These are phyloP conservation scores for Brevimyrus niger DNA, from an alignment of 2,113 vertebrate species.

Conservation along the genomic window DNA sequence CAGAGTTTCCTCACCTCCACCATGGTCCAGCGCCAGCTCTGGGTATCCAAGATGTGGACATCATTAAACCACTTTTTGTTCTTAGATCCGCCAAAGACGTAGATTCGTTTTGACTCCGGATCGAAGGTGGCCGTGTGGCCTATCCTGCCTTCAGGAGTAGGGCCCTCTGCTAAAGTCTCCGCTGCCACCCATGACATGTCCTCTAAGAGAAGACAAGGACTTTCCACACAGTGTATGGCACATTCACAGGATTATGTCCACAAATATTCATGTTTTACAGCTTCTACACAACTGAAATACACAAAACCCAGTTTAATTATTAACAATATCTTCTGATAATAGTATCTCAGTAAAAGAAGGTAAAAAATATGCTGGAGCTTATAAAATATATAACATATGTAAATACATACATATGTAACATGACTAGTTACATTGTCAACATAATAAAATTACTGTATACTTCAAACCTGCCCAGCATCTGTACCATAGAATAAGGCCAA, in stretches of 20 bases:
- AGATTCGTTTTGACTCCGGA: constrained; percentile 53
- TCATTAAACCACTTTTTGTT: constrained; percentile 67
- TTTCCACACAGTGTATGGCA: background rate
- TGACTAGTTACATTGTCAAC: background rate
- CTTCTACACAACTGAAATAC: background rate
- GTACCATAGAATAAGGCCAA: background rate
- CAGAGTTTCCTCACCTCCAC: constrained; percentile 50
- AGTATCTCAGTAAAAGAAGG: background rate
- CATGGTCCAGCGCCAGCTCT: constrained; percentile 65
- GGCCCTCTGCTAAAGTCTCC: constrained; percentile 60
- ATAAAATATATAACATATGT: background rate
- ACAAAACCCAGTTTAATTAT: background rate
- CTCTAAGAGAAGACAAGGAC: constrained; percentile 44
- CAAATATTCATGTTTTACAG: background rate
- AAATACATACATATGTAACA: background rate
- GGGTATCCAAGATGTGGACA: constrained; percentile 65
- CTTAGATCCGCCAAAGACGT: constrained; percentile 66
- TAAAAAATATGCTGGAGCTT: background rate
- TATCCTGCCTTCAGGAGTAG: constrained; percentile 61
- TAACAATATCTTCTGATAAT: background rate
- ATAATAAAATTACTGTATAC: background rate
- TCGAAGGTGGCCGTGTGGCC: constrained; percentile 63
- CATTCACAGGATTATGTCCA: background rate
- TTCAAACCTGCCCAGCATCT: background rate
- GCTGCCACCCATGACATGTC: constrained; percentile 61